Evolutionary conservation across 2,888 invertebrate species (phyloP), one percentile per base, ranked within the genome.

Genomic region (Scaptomyza reducta): DNA sequence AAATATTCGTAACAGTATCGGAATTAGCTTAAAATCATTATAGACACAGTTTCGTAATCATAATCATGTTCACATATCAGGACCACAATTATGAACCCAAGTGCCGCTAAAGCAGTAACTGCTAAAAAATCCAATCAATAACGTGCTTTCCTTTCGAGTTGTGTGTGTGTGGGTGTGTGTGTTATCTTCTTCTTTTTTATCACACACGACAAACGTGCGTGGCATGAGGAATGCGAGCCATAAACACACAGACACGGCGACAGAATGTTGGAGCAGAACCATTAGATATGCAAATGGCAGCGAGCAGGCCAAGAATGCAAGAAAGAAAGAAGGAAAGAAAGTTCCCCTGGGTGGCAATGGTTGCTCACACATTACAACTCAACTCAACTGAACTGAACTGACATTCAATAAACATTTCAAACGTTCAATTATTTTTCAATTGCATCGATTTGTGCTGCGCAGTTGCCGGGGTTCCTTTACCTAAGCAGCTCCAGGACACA

Each of bases 351-450:
- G 70, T 56, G 47, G 40, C 45, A 27, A 50, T 50, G 50, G 35
- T 18, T 38, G n/a, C 46, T 49, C 53, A 69, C 70, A 60, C 74
- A 57, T 58, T 40, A 57, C 44, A 62, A 44, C 60, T 70, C 29
- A 55, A 47, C 73, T 61, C 40, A 31, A 54, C 38, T 54, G 61
- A 65, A 57, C 65, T 77, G 40, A 64, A 54, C 76, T 87, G 75
- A 65, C 76, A 86, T 73, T 88, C 84, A 84, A 83, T 84, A 88
- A 83, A 70, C 88, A 71, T 76, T 75, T 75, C 73, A 74, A 88
- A 71, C 72, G 87, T 80, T 86, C 84, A 88, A 84, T 84, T 84
- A 84, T 86, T 84, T 88, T 84, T 88, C 84, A 84, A 88, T 86
- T 84, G 79, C 86, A 74, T 58, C 79, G 86, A 87, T 79, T 78